Evolutionary conservation across 2,888 invertebrate species (phyloP), one percentile per base, ranked within the genome.

Genomic region (Melangyna quadrimaculata): DNA sequence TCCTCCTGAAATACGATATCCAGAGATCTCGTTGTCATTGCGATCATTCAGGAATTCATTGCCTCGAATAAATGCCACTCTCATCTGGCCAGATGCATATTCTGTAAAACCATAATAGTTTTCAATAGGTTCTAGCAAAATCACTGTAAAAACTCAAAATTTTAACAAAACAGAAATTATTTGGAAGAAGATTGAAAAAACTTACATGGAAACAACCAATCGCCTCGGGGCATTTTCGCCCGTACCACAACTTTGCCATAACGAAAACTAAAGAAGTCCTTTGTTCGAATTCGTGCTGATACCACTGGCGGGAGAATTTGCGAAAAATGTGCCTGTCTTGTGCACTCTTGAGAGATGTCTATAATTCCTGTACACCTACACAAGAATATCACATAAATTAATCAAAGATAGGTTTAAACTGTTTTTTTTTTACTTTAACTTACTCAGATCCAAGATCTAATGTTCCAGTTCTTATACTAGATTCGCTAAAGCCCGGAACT

Each of bases 121-220:
- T 61, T 94, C 93, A 9, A 93, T 91, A 0, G 97, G 96, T 88
- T 96, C 94, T 88, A 96, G 89, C 78, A 93, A 94, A 8, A 96
- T 91, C 89, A 94, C 96, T 96, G 88, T 2, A 19, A 73, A 24
- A 24, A 51, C 7, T 27, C n/a, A n/a, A 8, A 51, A 0, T 2
- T 6, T 51, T 7, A 51, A 27, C 2, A 51, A 6, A 24, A 51
- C 6, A 7, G 7, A n/a, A n/a, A n/a, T 8, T 3, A n/a, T 27
- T 51, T 3, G 17, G 7, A 40, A 51, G 3, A 51, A 12, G 6
- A 27, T n/a, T n/a, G 2, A 17, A 35, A 43, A 35, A 24, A 88
- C 88, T 92, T 92, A 96, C 96, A 93, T 72, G 97, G 96, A 89
- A 95, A 94, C 22, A 96, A 92, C 97, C 96, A 96, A 89, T 96